Conservation (phyloP, 2,888 invertebrate species). For the Lycia hirtaria region DNA sequence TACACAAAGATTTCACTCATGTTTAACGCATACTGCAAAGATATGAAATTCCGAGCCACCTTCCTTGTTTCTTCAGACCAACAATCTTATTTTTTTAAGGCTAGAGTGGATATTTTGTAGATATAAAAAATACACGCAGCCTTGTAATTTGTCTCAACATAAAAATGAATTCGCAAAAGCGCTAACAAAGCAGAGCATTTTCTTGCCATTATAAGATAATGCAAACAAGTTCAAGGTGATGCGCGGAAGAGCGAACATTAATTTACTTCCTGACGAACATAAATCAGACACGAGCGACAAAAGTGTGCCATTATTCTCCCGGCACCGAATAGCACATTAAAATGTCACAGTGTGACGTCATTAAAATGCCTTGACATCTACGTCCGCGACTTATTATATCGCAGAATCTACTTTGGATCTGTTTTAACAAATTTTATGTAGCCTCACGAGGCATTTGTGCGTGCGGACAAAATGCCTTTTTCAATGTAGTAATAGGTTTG, state of each 20-base stretch:
- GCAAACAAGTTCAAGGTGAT: constrained; percentile 39
- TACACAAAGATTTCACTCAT: no score
- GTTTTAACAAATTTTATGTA: no score
- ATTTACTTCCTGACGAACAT: constrained; percentile 62
- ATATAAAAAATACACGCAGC: neutral
- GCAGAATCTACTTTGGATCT: constrained; percentile 3
- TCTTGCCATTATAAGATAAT: neutral
- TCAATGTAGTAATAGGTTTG: no score
- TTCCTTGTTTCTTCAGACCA: no score
- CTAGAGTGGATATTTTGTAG: neutral
- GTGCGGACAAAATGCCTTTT: no score
- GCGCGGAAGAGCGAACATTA: constrained; percentile 43
- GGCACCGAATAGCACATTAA: constrained; percentile 67
- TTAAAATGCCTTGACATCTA: constrained; percentile 38
- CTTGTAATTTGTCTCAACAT: neutral
- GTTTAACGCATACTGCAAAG: no score
- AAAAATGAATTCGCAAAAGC: neutral
- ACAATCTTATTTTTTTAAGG: no score
- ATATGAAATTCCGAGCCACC: no score
- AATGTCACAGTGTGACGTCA: constrained; percentile 60
- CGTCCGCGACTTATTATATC: constrained; percentile 10
- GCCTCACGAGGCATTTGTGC: no score
- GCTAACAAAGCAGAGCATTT: neutral
- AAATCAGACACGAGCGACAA: constrained; percentile 64
- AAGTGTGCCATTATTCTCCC: constrained; percentile 62